Evolutionary conservation across 2,797 vertebrate genomes (phyloP).

Genomic region (Rhabdophis nuchalis): DNA sequence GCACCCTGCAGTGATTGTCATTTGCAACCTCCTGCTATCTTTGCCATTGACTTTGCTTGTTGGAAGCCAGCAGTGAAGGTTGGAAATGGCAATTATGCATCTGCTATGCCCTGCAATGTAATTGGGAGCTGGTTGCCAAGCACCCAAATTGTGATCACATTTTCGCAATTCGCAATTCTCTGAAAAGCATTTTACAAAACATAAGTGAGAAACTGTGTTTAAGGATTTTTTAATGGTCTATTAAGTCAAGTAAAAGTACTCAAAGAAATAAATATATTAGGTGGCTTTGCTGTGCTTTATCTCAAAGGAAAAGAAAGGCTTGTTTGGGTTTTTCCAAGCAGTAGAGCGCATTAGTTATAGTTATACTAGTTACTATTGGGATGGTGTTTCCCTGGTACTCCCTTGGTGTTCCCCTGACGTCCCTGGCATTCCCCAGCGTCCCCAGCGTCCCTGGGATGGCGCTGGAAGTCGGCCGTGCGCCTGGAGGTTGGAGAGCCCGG

Average conservation of each 20-base stretch:
- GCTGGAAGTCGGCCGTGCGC: too few species aligned
- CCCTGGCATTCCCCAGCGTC: too few species aligned
- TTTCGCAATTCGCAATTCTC: background rate
- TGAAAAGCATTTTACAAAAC: constrained; percentile 32
- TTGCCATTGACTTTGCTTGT: background rate
- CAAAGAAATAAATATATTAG: background rate
- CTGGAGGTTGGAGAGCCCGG: too few species aligned
- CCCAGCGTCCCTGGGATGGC: too few species aligned
- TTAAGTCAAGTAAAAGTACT: background rate
- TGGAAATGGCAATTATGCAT: background rate
- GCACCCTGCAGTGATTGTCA: background rate
- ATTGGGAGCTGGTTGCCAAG: background rate
- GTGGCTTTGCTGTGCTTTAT: constrained; percentile 1
- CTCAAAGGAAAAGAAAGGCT: background rate
- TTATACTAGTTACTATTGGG: too few species aligned
- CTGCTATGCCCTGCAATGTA: background rate
- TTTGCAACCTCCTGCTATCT: background rate
- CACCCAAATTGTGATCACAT: background rate
- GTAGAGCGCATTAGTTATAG: too few species aligned
- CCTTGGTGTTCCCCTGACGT: too few species aligned
- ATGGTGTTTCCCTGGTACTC: too few species aligned
- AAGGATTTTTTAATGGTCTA: constrained; percentile 7
- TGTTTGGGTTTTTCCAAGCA: background rate
- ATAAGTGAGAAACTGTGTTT: constrained; percentile 16
- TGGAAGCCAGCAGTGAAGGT: background rate